Percentiles rank a stretch among this genome's conserved stretches.
These are phyloP conservation scores for Pristionchus maxplancki DNA, from an alignment of 2,888 invertebrate genomes.

Conservation along the genomic window DNA sequence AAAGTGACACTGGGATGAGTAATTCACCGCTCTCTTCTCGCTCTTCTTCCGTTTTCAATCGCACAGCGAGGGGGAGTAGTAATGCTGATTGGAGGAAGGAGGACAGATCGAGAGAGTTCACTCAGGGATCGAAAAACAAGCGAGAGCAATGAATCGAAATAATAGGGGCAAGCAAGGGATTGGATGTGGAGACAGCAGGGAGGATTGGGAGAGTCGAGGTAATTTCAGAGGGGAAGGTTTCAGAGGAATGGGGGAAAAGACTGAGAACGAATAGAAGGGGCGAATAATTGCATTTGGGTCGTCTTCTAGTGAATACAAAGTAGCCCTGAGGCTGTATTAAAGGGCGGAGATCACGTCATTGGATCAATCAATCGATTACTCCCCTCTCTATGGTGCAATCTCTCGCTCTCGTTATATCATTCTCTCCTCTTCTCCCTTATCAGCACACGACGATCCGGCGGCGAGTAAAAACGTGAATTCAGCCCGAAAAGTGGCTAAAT, in stretches of 20 bases:
- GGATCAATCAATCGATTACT: background rate
- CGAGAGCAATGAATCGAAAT: background rate
- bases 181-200: background rate
- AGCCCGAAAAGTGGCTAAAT: background rate
- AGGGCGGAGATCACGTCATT: background rate
- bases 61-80: background rate
- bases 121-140: background rate
- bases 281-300: slow-evolving; percentile 1
- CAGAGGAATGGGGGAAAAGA: background rate
- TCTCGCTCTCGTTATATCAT: slow-evolving; percentile 9
- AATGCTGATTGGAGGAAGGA: background rate
- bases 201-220: background rate
- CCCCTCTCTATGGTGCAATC: background rate
- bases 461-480: background rate
- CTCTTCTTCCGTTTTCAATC: background rate
- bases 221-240: background rate
- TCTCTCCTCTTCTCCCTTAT: slow-evolving; percentile 11
- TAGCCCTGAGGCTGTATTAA: background rate
- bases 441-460: background rate
- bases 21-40: background rate
- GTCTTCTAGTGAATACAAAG: background rate
- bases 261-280: background rate
- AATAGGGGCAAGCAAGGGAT: background rate
- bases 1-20: slow-evolving; percentile 21
- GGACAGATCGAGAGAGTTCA: background rate